Percentiles rank a stretch among this genome's conserved stretches.
Evolutionary conservation across 2,113 vertebrate genomes (phyloP).

Genomic region (Pangasianodon hypophthalmus): DNA sequence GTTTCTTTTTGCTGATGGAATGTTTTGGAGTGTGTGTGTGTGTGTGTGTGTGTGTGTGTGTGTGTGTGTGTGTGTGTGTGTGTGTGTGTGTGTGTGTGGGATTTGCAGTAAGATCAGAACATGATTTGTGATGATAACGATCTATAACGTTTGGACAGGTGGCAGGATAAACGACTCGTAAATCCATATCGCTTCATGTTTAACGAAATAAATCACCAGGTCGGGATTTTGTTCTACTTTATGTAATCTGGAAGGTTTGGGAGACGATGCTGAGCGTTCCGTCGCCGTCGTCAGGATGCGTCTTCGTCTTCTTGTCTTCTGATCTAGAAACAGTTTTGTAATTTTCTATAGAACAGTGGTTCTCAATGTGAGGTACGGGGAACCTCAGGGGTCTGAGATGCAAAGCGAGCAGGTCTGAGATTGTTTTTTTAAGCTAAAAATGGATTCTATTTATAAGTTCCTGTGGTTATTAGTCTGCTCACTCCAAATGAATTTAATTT

Average conservation of each 20-base stretch:
- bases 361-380: not conserved
- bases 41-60: too few relatives aligned
- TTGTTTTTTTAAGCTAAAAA: not conserved
- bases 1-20: not conserved
- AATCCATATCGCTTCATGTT: not conserved
- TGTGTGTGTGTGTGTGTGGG: not conserved
- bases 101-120: not conserved
- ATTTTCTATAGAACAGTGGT: not conserved
- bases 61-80: not conserved
- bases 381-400: not conserved
- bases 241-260: not conserved
- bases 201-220: not conserved
- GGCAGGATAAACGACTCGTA: not conserved
- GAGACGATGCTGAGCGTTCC: not conserved
- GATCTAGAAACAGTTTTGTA: not conserved
- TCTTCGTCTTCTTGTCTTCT: not conserved
- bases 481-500: not conserved
- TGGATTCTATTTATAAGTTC: not conserved
- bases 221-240: not conserved
- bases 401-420: not conserved
- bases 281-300: not conserved
- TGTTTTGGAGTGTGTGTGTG: not conserved
- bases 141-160: not conserved
- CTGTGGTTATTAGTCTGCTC: not conserved
- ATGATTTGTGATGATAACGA: not conserved